phyloP scores from a whole-genome alignment of 2,797 vertebrate species.

The Anguilla megastoma region DNA sequence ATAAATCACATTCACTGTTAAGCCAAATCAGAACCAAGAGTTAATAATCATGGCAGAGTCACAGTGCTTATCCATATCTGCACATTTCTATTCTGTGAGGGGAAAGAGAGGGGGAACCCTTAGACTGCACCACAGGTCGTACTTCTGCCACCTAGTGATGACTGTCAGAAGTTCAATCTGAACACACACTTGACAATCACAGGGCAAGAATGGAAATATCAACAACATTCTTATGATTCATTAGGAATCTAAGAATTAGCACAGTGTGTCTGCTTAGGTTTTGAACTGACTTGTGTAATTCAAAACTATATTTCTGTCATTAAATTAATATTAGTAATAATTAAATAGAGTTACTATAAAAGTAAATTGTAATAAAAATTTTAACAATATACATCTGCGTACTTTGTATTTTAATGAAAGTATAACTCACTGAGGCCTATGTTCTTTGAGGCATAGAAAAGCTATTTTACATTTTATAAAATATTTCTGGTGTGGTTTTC shows the following conservation, averaged over 20 bases:
- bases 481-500: not conserved
- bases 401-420: not conserved
- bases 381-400: not conserved
- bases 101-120: not conserved
- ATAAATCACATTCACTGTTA: constrained; percentile 54
- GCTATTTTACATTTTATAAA: not conserved
- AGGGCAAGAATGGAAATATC: not conserved
- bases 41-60: constrained; percentile 18
- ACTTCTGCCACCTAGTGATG: constrained; percentile 80
- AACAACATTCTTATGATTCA: not conserved
- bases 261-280: not conserved
- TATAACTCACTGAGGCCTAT: not conserved
- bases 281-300: not conserved
- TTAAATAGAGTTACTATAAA: not conserved
- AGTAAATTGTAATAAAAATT: not conserved
- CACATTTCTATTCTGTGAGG: not conserved
- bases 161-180: constrained; percentile 61
- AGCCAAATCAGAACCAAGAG: constrained; percentile 27
- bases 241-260: not conserved
- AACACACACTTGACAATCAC: not conserved
- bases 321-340: not conserved
- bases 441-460: not conserved
- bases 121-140: constrained; percentile 50
- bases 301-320: not conserved
- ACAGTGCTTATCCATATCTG: not conserved